Evolutionary conservation across 2,888 invertebrate species (phyloP).

Genomic region (Proisotoma minuta): DNA sequence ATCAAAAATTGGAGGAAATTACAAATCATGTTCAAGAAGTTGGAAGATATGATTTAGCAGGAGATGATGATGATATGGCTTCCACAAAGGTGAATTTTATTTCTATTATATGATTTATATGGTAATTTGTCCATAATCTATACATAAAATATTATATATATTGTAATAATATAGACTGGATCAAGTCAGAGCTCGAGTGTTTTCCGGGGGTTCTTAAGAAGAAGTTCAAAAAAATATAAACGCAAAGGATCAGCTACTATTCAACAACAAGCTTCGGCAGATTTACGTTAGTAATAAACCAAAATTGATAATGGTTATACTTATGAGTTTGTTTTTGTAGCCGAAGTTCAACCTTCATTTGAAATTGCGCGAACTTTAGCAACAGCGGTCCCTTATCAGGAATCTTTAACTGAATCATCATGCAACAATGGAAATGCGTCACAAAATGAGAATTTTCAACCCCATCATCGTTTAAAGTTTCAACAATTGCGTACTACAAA

Average conservation of each 20-base stretch:
- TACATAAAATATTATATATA: conserved; percentile 18
- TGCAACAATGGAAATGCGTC: neutral
- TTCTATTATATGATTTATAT: neutral
- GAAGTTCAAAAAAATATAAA: conserved; percentile 50
- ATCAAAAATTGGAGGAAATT: conserved; percentile 44
- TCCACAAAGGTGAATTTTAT: conserved; percentile 46
- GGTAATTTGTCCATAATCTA: conserved; percentile 7
- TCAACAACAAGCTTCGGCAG: neutral
- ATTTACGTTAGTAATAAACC: neutral
- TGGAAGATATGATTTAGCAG: conserved; percentile 33
- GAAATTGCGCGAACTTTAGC: neutral
- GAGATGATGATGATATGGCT: conserved; percentile 43
- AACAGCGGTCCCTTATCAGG: neutral
- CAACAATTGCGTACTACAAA: no score
- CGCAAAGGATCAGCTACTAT: conserved; percentile 32
- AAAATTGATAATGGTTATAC: neutral
- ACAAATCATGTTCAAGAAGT: conserved; percentile 42
- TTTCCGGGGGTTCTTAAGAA: conserved; percentile 62
- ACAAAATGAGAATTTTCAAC: conserved; percentile 41
- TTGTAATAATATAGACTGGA: conserved; percentile 56
- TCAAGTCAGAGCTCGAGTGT: conserved; percentile 68
- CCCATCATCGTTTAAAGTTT: neutral
- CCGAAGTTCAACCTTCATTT: neutral
- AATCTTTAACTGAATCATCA: neutral
- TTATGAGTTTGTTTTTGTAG: neutral